Conservation (phyloP, 1,140 invertebrate species). For the Cylas formicarius region DNA sequence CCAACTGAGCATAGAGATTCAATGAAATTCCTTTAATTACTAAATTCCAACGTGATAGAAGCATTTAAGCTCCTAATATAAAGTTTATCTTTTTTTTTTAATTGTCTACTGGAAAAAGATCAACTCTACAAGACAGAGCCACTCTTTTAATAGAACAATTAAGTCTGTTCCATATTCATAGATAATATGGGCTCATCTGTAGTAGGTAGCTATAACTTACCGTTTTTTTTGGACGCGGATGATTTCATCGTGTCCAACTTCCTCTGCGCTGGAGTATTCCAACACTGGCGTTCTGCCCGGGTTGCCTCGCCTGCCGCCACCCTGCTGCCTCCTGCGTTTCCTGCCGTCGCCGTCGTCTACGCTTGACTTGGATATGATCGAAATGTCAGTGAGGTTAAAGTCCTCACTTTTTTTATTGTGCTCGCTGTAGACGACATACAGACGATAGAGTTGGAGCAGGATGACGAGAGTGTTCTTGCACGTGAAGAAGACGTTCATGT, state of each 20-base stretch:
- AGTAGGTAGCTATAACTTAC: too few relatives aligned
- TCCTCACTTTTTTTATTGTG: constrained; percentile 47
- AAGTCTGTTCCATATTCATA: too few relatives aligned
- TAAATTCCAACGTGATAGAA: too few relatives aligned
- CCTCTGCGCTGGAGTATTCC: too few relatives aligned
- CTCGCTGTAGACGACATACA: constrained; percentile 71
- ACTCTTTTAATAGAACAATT: too few relatives aligned
- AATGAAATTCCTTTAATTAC: too few relatives aligned
- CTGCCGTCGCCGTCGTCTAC: constrained; percentile 21
- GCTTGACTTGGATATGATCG: constrained; percentile 51
- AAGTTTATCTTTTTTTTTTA: too few relatives aligned
- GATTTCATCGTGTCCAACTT: constrained; percentile 19
- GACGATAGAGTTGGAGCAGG: constrained; percentile 72
- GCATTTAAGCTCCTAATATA: too few relatives aligned
- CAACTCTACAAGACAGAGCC: too few relatives aligned
- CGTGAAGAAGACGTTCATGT: constrained; percentile 91
- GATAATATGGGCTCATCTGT: too few relatives aligned
- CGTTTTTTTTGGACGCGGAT: constrained; percentile 17
- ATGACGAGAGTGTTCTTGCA: constrained; percentile 85
- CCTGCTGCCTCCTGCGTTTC: constrained; percentile 7
- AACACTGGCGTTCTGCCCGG: constrained; percentile 15
- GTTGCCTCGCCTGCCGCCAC: constrained; percentile 1
- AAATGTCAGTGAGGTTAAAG: constrained; percentile 44
- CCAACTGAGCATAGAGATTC: too few relatives aligned
- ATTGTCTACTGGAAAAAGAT: too few relatives aligned